Percentiles rank a stretch among this genome's conserved stretches.
Conservation (phyloP, 2,888 invertebrate genomes). For the Epinotia bilunana region DNA sequence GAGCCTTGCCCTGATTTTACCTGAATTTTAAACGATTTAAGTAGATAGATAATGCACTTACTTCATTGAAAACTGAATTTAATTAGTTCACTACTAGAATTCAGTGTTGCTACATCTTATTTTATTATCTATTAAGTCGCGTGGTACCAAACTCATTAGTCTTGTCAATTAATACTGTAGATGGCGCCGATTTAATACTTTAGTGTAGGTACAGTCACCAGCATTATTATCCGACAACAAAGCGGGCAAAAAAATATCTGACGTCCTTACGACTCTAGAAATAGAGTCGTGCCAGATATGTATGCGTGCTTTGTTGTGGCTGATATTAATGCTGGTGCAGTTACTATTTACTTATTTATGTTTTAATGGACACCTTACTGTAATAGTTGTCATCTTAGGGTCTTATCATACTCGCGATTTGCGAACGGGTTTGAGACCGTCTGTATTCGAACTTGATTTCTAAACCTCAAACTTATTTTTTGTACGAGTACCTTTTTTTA, state of each 20-base stretch:
- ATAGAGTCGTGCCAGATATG: too few relatives aligned
- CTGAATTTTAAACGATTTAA: constrained; percentile 24
- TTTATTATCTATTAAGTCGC: not conserved
- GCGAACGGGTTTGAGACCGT: not conserved
- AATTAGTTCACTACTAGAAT: constrained; percentile 10
- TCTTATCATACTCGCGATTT: too few relatives aligned
- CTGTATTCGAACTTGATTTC: not conserved
- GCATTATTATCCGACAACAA: too few relatives aligned
- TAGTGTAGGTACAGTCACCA: too few relatives aligned
- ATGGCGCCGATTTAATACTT: not conserved
- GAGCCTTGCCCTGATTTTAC: constrained; percentile 13
- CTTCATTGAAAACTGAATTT: constrained; percentile 18
- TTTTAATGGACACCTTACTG: too few relatives aligned
- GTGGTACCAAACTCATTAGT: not conserved
- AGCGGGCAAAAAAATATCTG: too few relatives aligned
- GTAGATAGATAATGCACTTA: constrained; percentile 20
- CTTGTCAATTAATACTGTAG: not conserved
- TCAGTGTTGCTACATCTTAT: constrained; percentile 2
- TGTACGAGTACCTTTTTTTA: not conserved
- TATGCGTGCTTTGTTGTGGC: too few relatives aligned
- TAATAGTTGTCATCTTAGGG: too few relatives aligned
- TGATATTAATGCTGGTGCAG: too few relatives aligned
- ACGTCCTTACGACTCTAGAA: too few relatives aligned
- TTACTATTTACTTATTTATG: too few relatives aligned
- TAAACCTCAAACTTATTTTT: not conserved